phyloP scores from a whole-genome alignment of 64 coral and sea anemone genomes.

The Montipora capricornis region DNA sequence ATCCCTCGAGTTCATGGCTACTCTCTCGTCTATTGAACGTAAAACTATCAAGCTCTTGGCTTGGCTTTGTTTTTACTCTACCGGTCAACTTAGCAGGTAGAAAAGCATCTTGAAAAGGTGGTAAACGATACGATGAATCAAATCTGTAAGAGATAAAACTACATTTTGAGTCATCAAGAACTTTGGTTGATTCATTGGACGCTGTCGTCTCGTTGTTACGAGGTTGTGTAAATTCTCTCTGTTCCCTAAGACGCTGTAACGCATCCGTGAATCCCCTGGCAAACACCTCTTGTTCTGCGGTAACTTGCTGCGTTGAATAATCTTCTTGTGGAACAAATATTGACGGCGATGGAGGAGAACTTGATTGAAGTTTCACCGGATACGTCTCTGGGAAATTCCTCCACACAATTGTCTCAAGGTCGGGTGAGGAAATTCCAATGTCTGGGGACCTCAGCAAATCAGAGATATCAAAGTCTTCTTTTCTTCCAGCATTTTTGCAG shows the following conservation, averaged over 20 bases:
- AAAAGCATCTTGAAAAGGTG: constrained; percentile 74
- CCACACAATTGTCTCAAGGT: constrained; percentile 85
- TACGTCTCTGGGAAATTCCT: constrained; percentile 64
- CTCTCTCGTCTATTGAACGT: neutral
- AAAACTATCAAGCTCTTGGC: neutral
- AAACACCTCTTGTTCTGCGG: constrained; percentile 92
- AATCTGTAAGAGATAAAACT: constrained; percentile 78
- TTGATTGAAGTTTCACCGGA: constrained; percentile 7
- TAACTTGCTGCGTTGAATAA: constrained; percentile 56
- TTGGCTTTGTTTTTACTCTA: constrained; percentile 32
- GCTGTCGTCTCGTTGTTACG: constrained; percentile 21
- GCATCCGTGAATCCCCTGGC: constrained; percentile 91
- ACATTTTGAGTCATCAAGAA: constrained; percentile 50
- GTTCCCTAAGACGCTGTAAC: constrained; percentile 76
- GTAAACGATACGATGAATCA: constrained; percentile 56
- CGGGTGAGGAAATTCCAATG: constrained; percentile 84
- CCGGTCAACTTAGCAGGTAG: constrained; percentile 33
- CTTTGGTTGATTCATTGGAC: constrained; percentile 40
- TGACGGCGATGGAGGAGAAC: neutral
- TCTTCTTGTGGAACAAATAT: constrained; percentile 45
- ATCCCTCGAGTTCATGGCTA: neutral
- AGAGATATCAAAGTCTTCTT: constrained; percentile 71
- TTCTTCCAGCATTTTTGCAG: constrained; percentile 58
- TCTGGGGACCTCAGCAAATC: constrained; percentile 85
- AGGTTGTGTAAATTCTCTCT: constrained; percentile 54